Base-by-base conservation (phyloP, 2,888 invertebrate genomes). In the Chironomus tentans region DNA sequence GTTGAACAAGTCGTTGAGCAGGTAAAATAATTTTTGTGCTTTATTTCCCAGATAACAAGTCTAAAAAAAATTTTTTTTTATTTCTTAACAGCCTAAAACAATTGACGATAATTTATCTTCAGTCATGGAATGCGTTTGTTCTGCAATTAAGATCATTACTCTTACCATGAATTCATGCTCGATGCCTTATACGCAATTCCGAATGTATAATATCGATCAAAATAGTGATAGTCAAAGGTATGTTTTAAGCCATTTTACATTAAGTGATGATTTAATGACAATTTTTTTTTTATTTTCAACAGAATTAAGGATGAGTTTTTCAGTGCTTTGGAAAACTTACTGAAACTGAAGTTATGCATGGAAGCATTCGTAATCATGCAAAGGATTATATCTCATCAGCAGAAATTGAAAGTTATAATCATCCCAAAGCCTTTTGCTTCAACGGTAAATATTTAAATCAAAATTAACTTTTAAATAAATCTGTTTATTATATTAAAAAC, bases 351-450 rank as follows among this genome's bases (percentile, higher is more conserved):
- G 78, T 80, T 82, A 65, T 81, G 84, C 48, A 79, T 79, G 70
- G 79, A 80, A 70, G 83, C 82, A 82, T 84, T 83, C 74, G 79
- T 79, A 2, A 82, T 83, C 77, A 79, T 81, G 0, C 82, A 83
- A 77, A 81, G 81, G 77, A 74, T 84, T 18, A 76, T 82, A n/a
- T 79, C 81, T 18, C 82, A 81, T 78, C 83, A 83, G 73, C 79
- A 79, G 70, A 78, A 78, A 0, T 78, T 79, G 50, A 77, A 78
- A 22, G 78, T 78, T 21, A 79, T 79, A 73, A 79, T 83, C 6
- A 79, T 83, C 38, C 78, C 79, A 13, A 81, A 81, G 21, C 21
- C 15, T 18, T 81, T 82, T 76, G 78, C 83, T 5, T 80, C 82
- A 0, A 70, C 80, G 21, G 81, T 65, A 24, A 21, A 5, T 24